These are phyloP conservation scores for Hemichromis elongatus DNA, from an alignment of 2,113 vertebrate genomes.

Conservation along the genomic window DNA sequence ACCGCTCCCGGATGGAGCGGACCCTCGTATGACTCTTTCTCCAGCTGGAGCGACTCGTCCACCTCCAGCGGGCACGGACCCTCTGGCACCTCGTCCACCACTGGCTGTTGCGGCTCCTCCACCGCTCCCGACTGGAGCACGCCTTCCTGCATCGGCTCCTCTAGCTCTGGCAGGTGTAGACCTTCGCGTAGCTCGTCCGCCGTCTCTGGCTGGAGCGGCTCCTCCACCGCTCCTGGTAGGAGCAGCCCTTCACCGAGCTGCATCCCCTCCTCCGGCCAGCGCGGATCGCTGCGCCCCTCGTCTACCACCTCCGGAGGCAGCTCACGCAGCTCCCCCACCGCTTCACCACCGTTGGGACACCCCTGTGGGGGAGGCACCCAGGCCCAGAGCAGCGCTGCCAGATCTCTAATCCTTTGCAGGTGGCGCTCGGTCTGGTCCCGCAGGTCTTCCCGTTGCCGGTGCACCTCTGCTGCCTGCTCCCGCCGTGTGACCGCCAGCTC, in stretches of 20 bases:
- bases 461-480: neutral
- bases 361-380: neutral
- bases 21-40: no score
- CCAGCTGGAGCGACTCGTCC: neutral
- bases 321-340: neutral
- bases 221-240: neutral
- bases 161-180: no score
- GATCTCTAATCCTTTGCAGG: fast-evolving
- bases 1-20: neutral
- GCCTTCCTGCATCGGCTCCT: neutral
- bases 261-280: neutral
- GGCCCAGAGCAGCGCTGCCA: neutral
- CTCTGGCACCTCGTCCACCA: neutral
- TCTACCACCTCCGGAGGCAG: neutral
- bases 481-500: neutral
- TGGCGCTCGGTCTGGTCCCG: neutral
- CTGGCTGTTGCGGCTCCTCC: neutral
- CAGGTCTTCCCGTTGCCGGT: fast-evolving
- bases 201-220: neutral
- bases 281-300: fast-evolving
- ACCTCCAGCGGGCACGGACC: neutral
- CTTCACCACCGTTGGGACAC: neutral
- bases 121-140: neutral
- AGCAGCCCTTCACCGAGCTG: neutral
- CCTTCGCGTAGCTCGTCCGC: neutral